Percentiles rank a stretch among this genome's conserved stretches.
phyloP scores from a whole-genome alignment of 2,113 vertebrate genomes.

The Marcusenius ussheri region DNA sequence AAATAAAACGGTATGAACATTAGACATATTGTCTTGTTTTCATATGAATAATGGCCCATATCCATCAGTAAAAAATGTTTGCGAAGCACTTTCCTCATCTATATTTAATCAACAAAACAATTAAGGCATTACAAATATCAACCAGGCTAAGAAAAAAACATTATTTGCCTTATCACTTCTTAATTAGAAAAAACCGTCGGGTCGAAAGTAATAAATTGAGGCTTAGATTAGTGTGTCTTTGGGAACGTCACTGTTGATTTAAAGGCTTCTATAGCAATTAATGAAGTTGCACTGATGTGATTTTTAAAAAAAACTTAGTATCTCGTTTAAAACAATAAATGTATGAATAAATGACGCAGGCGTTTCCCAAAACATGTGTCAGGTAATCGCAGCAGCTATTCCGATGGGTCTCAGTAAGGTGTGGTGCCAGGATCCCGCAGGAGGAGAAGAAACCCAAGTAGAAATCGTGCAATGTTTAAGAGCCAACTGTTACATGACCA shows the following conservation, averaged over 20 bases:
- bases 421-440: not conserved
- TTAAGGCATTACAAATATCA: not conserved
- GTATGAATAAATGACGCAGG: not conserved
- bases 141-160: not conserved
- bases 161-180: not conserved
- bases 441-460: not conserved
- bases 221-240: not conserved
- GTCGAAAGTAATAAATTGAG: not conserved
- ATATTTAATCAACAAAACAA: not conserved
- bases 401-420: not conserved
- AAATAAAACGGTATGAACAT: not conserved
- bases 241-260: not conserved
- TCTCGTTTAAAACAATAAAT: not conserved
- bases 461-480: not conserved
- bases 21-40: not conserved
- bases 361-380: not conserved
- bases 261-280: not conserved
- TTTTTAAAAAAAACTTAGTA: not conserved
- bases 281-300: not conserved
- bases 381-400: not conserved
- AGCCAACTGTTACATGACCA: not conserved
- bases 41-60: not conserved
- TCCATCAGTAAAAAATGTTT: conserved; percentile 2
- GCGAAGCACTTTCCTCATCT: not conserved
- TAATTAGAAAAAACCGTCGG: not conserved